phyloP scores from a whole-genome alignment of 2,888 invertebrate species.

The Leptarthrus brevirostris region DNA sequence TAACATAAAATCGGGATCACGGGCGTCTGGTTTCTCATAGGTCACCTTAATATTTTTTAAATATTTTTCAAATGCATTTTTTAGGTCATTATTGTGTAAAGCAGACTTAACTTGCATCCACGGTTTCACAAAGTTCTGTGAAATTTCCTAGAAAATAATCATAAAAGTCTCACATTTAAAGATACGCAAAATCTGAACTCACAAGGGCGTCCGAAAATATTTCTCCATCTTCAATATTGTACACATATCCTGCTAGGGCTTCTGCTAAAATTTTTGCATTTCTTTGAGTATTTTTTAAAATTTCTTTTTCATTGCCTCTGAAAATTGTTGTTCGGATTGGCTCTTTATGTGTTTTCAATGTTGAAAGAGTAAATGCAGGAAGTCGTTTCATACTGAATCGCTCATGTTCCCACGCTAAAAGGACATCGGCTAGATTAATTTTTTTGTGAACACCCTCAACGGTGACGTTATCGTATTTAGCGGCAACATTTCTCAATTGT shows the following conservation, averaged over 20 bases:
- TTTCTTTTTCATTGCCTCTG: constrained; percentile 59
- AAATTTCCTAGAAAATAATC: constrained; percentile 73
- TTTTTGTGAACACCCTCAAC: constrained; percentile 89
- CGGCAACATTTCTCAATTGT: constrained; percentile 72
- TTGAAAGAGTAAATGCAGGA: constrained; percentile 91
- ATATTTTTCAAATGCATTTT: constrained; percentile 79
- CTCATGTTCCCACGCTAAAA: constrained; percentile 97
- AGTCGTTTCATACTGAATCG: constrained; percentile 91
- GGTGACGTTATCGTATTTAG: constrained; percentile 67
- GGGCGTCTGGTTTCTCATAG: constrained; percentile 78
- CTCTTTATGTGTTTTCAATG: constrained; percentile 69
- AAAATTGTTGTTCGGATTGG: constrained; percentile 64
- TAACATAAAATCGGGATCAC: constrained; percentile 93
- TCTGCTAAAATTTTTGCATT: constrained; percentile 85
- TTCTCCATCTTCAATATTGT: constrained; percentile 75
- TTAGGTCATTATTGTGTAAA: constrained; percentile 76
- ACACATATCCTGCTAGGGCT: constrained; percentile 84
- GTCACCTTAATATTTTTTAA: constrained; percentile 80
- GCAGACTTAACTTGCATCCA: constrained; percentile 82
- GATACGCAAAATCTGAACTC: constrained; percentile 58
- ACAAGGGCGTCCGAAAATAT: constrained; percentile 83
- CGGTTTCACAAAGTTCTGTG: constrained; percentile 76
- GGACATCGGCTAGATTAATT: constrained; percentile 93
- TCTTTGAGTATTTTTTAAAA: constrained; percentile 58
- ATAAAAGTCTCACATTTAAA: not conserved